Base-by-base conservation (phyloP, 1,140 invertebrate genomes). In the Rhizoglyphus robini region DNA sequence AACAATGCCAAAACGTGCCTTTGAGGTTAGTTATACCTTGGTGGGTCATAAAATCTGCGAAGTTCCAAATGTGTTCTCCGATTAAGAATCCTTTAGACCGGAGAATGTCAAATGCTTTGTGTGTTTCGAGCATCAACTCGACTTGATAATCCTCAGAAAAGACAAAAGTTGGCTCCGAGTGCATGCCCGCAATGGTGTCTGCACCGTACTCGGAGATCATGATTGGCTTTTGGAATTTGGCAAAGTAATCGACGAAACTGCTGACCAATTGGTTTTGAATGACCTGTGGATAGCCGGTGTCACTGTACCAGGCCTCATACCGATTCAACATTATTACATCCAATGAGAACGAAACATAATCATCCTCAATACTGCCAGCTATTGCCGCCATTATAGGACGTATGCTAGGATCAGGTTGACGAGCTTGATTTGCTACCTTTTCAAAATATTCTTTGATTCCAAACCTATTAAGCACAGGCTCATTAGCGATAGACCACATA, bases 61-160 rank as follows among this genome's bases (percentile, higher is more conserved):
- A 97, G 75, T 96, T 97, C 95, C 95, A 98, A 47, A 97, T 88
- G 79, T 96, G 93, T 79, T 97, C 94, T 5, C 94, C 94, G 54
- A 91, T 84, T 68, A 97, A 90, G 75, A 86, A 92, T 8, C 85
- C 83, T 69, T 83, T 77, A 1, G 76, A 74, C 65, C 88, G 80
- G 18, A 96, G 74, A 32, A 75, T 74, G 76, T 97, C 93, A 74
- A 97, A 96, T 0, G 88, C 90, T 73, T 85, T 82, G 72, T 96
- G 95, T 72, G 96, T 89, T 71, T 85, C 81, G 0, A 85, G 83
- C 71, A 96, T 81, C 49, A 94, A 71, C 61, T 86, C 83, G 2
- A 84, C 81, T 77, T 97, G 94, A 73, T 90, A 97, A 74, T 97
- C 92, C 77, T 96, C 93, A 3, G 90, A 90, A 85, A 92, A 97